Evolutionary conservation across 1,140 invertebrate genomes (phyloP), one percentile per base, ranked within the genome.

Genomic region (Diorhabda elongata): DNA sequence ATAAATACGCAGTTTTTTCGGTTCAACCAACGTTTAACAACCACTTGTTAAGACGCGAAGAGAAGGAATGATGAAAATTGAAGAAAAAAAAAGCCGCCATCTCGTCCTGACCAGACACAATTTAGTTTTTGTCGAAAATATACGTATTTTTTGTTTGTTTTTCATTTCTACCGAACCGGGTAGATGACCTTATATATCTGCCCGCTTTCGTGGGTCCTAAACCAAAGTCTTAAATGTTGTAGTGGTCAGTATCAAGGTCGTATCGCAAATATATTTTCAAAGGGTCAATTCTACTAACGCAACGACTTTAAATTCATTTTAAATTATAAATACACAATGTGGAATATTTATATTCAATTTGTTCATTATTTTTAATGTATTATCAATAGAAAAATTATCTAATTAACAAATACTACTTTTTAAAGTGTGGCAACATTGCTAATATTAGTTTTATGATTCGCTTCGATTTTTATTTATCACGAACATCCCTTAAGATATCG

Each of bases 151-250:
- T 26, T 26, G 0, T 26, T 26, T 26, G 5, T 61, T 62, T 68
- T 45, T 43, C 43, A 61, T 42, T 68, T 65, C 42, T 8, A 58
- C 4, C n/a, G 61, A 62, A 62, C 43, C 68, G 62, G 58, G 64
- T 59, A 11, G 58, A 45, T 58, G 45, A 58, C 42, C 61, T 42
- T 58, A 44, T 66, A 41, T 59, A 43, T 4, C 42, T 5, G n/a
- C 60, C 56, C 47, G 52, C 6, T 44, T 60, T 62, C n/a, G 43
- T 44, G 61, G 62, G 45, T 58, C 70, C 63, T 68, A 71, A 71
- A 71, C 67, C 63, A 71, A 71, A 71, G 62, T 69, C 67, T 60
- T 69, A 71, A 69, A 69, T 71, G 70, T 71, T 71, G 70, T 71
- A 71, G 70, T 69, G 70, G 70, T 71, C 70, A 71, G 70, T 71